A percentile compares a stretch with the other conserved stretches of the same genome.
Conservation (phyloP, 2,113 vertebrate genomes). For the Muscicapa adusta region DNA sequence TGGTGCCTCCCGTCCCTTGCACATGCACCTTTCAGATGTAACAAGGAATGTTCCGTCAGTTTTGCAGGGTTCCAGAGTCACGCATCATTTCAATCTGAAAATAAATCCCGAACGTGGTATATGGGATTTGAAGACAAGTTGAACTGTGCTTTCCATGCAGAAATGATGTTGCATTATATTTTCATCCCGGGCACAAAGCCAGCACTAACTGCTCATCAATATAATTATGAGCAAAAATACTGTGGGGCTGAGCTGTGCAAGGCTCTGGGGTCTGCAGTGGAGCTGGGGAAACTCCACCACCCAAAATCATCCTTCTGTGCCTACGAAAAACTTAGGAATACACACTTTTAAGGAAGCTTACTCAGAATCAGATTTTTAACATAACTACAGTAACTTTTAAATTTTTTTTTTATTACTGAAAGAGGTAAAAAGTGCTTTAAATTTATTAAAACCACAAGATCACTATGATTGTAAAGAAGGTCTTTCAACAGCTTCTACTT, state of each 20-base stretch:
- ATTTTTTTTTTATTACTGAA: neutral
- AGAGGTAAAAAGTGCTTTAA: conserved; percentile 6
- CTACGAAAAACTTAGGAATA: neutral
- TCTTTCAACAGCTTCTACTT: conserved; percentile 20
- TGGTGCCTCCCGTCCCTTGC: neutral
- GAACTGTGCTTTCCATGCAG: neutral
- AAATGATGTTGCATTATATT: neutral
- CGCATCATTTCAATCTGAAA: neutral
- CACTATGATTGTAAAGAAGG: conserved; percentile 11
- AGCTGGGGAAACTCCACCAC: neutral
- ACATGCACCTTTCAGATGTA: neutral
- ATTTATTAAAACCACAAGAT: conserved; percentile 31
- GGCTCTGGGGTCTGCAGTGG: neutral
- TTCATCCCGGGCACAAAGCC: neutral
- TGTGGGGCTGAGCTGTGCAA: neutral
- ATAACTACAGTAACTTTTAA: neutral
- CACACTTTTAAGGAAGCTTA: neutral
- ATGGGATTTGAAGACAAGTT: neutral
- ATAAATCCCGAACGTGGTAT: neutral
- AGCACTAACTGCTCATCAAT: neutral
- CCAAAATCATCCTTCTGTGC: neutral
- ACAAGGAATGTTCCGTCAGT: neutral
- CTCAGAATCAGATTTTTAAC: neutral
- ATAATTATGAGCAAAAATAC: neutral
- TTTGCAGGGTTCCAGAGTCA: neutral